These are phyloP conservation scores for Brachynemurus nebulosus DNA, from an alignment of 2,888 invertebrate species.

Conservation along the genomic window DNA sequence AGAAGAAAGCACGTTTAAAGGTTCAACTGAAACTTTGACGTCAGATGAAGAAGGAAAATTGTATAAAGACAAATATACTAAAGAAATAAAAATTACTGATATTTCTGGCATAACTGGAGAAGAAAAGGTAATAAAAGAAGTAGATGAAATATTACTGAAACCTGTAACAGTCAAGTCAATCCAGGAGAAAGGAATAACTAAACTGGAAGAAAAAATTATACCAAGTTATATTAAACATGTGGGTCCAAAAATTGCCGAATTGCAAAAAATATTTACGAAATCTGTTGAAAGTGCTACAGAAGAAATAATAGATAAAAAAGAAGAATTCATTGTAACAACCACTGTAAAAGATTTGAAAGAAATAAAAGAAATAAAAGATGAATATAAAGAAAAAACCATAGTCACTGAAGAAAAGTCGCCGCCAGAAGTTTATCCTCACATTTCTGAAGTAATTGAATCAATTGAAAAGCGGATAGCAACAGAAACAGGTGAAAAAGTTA, in stretches of 20 bases:
- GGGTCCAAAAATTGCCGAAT: conserved; percentile 34
- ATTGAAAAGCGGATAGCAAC: conserved; percentile 26
- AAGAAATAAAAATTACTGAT: conserved; percentile 13
- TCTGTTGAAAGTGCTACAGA: conserved; percentile 24
- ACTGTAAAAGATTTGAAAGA: conserved; percentile 9
- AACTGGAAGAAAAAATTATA: conserved; percentile 20
- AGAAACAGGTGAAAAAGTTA: conserved; percentile 13
- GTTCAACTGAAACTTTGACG: conserved; percentile 30
- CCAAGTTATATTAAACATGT: conserved; percentile 26
- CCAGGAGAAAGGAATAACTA: conserved; percentile 19
- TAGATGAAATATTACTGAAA: not conserved
- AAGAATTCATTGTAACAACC: conserved; percentile 3
- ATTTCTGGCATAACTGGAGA: too few species aligned
- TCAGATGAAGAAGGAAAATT: conserved; percentile 23
- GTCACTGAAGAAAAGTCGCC: conserved; percentile 5
- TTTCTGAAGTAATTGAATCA: conserved; percentile 26
- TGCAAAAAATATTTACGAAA: conserved; percentile 33
- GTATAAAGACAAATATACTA: not conserved
- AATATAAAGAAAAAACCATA: conserved; percentile 9
- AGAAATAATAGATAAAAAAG: conserved; percentile 15
- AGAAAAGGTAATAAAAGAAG: conserved; percentile 12
- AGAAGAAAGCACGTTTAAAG: conserved; percentile 25
- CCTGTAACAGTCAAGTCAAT: conserved; percentile 1
- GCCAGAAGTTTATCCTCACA: conserved; percentile 21
- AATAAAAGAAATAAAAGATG: conserved; percentile 9